A percentile compares a stretch with the other conserved stretches of the same genome.
Evolutionary conservation across 2,797 vertebrate genomes (phyloP).

Genomic region (Manis javanica): DNA sequence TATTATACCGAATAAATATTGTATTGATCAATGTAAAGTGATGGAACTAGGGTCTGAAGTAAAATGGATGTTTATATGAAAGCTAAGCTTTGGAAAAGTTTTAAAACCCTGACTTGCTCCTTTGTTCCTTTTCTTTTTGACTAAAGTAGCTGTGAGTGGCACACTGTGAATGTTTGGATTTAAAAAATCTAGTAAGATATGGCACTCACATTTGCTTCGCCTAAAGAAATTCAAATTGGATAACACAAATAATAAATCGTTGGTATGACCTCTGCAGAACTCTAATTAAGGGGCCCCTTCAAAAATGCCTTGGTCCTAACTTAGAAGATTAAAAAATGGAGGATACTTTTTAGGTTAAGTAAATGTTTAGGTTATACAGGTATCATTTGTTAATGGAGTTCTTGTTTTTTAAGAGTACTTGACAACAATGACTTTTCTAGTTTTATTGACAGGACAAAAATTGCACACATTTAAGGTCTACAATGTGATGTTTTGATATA

Average conservation of each 20-base stretch:
- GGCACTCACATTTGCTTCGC: background rate
- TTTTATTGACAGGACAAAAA: background rate
- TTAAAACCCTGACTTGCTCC: background rate
- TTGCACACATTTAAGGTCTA: background rate
- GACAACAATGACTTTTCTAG: background rate
- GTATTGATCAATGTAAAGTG: background rate
- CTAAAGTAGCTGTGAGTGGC: background rate
- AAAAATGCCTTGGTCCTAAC: background rate
- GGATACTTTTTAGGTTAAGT: background rate
- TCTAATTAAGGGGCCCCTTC: background rate
- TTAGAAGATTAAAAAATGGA: background rate
- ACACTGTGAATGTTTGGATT: background rate
- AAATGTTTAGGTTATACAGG: background rate
- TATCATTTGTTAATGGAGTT: background rate
- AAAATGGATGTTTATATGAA: background rate
- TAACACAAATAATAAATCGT: background rate
- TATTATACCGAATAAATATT: background rate
- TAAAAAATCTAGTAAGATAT: background rate
- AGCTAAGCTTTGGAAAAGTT: background rate
- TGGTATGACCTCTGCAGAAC: background rate
- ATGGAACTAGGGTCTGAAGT: background rate
- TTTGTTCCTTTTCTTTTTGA: background rate
- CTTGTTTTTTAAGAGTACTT: background rate
- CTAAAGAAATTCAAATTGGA: background rate
- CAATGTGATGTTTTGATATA: background rate